Percentiles rank a stretch among this genome's conserved stretches.
Conservation (phyloP, 2,113 vertebrate species). For the Peucedramus taeniatus region DNA sequence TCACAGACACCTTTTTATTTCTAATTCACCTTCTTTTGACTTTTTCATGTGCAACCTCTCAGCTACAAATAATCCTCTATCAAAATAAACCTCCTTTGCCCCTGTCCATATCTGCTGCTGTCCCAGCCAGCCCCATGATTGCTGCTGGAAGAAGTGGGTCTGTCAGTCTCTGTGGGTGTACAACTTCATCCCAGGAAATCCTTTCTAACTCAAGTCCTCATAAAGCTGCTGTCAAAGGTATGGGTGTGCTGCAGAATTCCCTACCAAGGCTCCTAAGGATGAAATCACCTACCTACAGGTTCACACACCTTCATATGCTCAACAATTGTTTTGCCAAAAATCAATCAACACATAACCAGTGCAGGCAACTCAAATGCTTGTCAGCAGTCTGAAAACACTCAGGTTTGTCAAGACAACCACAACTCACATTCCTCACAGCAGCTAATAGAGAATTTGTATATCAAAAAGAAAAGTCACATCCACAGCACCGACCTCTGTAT, state of each 20-base stretch:
- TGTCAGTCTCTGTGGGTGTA: background rate
- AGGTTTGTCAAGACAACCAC: background rate
- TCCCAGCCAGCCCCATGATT: rapidly evolving
- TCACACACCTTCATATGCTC: background rate
- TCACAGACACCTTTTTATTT: background rate
- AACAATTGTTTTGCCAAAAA: background rate
- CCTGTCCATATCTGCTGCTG: background rate
- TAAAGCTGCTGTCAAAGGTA: background rate
- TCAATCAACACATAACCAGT: background rate
- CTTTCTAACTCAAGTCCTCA: background rate
- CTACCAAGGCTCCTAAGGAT: background rate
- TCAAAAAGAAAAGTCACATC: background rate
- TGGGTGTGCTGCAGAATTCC: background rate
- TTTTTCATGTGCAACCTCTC: background rate
- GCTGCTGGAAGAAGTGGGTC: background rate
- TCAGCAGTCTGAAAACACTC: background rate
- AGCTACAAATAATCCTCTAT: background rate
- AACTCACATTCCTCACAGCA: background rate
- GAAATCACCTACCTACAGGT: background rate
- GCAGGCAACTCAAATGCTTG: background rate
- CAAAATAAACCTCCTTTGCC: background rate
- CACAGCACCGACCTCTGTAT: rapidly evolving
- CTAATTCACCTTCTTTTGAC: background rate
- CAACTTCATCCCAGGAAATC: background rate
- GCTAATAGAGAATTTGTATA: background rate